Evolutionary conservation across 2,888 invertebrate species (phyloP).

Genomic region (Quadroppia sp.): DNA sequence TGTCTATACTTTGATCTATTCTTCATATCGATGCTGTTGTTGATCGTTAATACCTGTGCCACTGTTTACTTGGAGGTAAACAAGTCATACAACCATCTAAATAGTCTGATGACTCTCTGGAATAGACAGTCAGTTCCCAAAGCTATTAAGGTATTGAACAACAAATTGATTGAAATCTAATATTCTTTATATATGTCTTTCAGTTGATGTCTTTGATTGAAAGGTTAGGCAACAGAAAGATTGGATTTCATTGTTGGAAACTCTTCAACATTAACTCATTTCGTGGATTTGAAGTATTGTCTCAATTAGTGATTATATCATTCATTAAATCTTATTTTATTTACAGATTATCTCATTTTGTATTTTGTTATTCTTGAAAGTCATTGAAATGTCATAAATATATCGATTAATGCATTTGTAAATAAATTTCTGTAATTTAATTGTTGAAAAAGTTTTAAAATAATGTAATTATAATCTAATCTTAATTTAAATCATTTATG

Average conservation of each 20-base stretch:
- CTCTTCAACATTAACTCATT: not conserved
- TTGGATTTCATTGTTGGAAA: constrained; percentile 28
- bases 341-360: not conserved
- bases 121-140: not conserved
- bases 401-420: too few relatives aligned
- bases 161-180: not conserved
- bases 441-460: too few relatives aligned
- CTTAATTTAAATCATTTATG: too few relatives aligned
- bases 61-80: constrained; percentile 21
- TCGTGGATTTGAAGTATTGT: constrained; percentile 26
- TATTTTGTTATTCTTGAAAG: too few relatives aligned
- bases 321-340: not conserved
- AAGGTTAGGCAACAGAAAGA: not conserved
- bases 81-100: not conserved
- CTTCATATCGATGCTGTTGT: not conserved
- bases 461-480: too few relatives aligned
- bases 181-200: not conserved
- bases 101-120: not conserved
- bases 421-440: too few relatives aligned
- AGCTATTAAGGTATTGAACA: not conserved
- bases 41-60: not conserved
- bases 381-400: too few relatives aligned
- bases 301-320: not conserved
- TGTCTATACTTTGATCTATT: not conserved
- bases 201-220: constrained; percentile 2